A percentile compares a stretch with the other conserved stretches of the same genome.
Conservation (phyloP, 2,888 invertebrate genomes). For the Aphidius colemani region DNA sequence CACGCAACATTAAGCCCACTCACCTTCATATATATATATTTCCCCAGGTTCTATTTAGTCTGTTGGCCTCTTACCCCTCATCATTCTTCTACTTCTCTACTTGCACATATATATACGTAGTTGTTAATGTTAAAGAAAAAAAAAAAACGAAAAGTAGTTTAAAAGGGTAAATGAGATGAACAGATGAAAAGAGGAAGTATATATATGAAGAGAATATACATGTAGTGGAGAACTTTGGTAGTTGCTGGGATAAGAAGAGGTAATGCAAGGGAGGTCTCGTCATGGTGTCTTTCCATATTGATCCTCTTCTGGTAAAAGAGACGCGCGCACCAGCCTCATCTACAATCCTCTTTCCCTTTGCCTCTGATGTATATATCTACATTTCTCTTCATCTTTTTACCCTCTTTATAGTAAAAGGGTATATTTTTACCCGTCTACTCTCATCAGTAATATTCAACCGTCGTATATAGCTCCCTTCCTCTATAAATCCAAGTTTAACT, state of each 20-base stretch:
- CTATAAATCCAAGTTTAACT: constrained; percentile 29
- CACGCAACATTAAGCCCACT: constrained; percentile 55
- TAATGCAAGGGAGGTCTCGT: constrained; percentile 56
- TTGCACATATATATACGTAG: not conserved
- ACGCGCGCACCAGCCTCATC: constrained; percentile 58
- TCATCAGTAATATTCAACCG: constrained; percentile 22
- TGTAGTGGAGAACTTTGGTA: constrained; percentile 24
- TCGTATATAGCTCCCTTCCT: constrained; percentile 25
- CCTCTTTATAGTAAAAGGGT: constrained; percentile 24
- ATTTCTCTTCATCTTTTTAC: constrained; percentile 26
- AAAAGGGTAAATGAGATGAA: constrained; percentile 22
- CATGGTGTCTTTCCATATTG: constrained; percentile 59
- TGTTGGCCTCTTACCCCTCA: constrained; percentile 19
- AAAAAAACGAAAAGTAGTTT: constrained; percentile 6
- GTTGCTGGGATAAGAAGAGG: constrained; percentile 36
- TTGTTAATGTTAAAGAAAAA: not conserved
- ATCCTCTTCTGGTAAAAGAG: constrained; percentile 56
- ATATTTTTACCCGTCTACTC: constrained; percentile 3
- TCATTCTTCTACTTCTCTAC: not conserved
- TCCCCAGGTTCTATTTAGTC: constrained; percentile 38
- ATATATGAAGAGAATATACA: constrained; percentile 24
- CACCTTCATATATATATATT: constrained; percentile 41
- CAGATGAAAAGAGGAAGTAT: constrained; percentile 22
- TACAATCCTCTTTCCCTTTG: constrained; percentile 38
- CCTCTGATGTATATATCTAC: constrained; percentile 40